These are phyloP conservation scores for Chiridota heheva DNA, from an alignment of 35 echinoderm and acorn worm species.

Conservation along the genomic window DNA sequence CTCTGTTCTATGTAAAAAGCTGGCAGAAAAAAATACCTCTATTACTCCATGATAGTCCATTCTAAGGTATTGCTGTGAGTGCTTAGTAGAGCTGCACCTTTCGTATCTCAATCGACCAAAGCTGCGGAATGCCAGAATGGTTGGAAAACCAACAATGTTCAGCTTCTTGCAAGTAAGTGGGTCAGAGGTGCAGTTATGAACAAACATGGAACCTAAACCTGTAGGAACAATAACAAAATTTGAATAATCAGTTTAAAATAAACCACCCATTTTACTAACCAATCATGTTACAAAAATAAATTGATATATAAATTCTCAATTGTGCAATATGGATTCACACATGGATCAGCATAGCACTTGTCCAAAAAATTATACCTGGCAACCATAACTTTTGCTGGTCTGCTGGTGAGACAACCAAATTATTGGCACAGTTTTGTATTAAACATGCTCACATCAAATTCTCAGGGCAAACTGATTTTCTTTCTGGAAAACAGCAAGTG, in stretches of 20 bases:
- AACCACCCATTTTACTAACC: too few species aligned
- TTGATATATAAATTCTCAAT: background rate
- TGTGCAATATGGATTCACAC: background rate
- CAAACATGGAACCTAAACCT: conserved; percentile 72
- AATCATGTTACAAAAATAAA: background rate
- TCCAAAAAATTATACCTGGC: background rate
- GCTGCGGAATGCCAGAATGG: conserved; percentile 69
- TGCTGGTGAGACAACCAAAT: too few species aligned
- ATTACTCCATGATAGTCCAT: conserved; percentile 92
- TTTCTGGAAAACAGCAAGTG: too few species aligned
- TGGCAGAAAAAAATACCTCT: conserved; percentile 68
- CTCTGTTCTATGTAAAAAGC: too few species aligned
- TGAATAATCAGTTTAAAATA: background rate
- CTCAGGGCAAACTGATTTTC: too few species aligned
- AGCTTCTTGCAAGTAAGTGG: conserved; percentile 53
- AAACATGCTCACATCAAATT: too few species aligned
- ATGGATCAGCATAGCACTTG: background rate
- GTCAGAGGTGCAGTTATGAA: conserved; percentile 79
- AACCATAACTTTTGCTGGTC: background rate
- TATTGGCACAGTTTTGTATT: too few species aligned
- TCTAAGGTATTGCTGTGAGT: conserved; percentile 52
- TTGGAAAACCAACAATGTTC: conserved; percentile 76
- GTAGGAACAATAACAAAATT: background rate
- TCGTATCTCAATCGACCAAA: conserved; percentile 54
- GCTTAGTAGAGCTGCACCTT: conserved; percentile 52